Base-by-base conservation (phyloP, 2,888 invertebrate genomes). In the Dolichopus griseipennis region DNA sequence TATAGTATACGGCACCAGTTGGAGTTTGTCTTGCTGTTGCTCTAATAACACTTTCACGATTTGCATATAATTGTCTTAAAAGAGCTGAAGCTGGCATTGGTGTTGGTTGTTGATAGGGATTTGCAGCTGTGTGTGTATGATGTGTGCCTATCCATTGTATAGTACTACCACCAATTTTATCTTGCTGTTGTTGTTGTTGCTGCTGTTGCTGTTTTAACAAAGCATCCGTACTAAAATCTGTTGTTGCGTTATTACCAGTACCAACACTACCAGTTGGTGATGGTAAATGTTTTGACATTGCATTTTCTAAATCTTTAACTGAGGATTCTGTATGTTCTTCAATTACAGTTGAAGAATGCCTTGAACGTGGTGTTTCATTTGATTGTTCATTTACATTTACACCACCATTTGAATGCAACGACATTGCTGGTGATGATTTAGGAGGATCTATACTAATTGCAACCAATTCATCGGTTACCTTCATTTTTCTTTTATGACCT, bases 231-330 rank as follows among this genome's bases (percentile, higher is more conserved):
- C 93, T 93, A 77, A 94, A 94, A 77, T 94, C 94, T 0, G 94
- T 93, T 74, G 90, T 87, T 75, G 90, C 88, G n/a, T 82, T 81
- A 22, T 69, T 72, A n/a, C 71, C 70, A 1, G 72, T 72, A 43
- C 72, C 72, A 37, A 1, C 52, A 10, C 73, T 73, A 34, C 18
- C 9, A 2, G 22, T 62, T 10, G 85, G 85, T 34, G 85, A 85
- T 4, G 92, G 92, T 69, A 97, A 83, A 83, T 96, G 96, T 77
- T 95, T 95, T 22, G 96, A 95, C 96, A 97, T 97, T 65, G 94
- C 96, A 77, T 95, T 94, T 80, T 97, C 96, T 73, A 97, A 83
- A 76, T 96, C 95, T 81, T 95, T 93, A 0, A 81, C 80, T 10
- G 80, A 79, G 0, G 78, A 77, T 75, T 82, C 76, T 68, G 78